These are phyloP conservation scores for Coecobrya sp. DNA, from an alignment of 2,888 invertebrate species.

Conservation along the genomic window DNA sequence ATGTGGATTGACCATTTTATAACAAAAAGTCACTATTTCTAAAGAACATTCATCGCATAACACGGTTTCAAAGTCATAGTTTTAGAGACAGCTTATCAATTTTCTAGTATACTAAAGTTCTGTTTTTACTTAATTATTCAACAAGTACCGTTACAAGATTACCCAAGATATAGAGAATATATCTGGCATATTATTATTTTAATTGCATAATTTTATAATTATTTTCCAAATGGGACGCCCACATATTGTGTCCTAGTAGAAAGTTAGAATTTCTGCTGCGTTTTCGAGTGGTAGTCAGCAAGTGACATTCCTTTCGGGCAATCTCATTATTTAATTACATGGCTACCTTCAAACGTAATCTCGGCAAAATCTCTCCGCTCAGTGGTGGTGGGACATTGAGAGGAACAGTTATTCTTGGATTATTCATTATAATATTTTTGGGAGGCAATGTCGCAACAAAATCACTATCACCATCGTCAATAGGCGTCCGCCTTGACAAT, in stretches of 20 bases:
- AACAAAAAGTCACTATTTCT: background rate
- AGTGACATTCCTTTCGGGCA: background rate
- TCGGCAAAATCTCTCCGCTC: conserved; percentile 1
- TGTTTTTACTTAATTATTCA: too few species aligned
- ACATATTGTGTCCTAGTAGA: background rate
- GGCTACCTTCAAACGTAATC: conserved; percentile 28
- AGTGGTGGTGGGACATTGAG: background rate
- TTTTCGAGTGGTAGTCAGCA: background rate
- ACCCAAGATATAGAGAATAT: too few species aligned
- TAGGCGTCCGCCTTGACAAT: background rate
- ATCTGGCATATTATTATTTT: too few species aligned
- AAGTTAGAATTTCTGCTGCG: background rate
- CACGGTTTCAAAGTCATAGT: background rate
- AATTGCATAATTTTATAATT: background rate
- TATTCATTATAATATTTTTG: background rate
- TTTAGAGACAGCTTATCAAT: too few species aligned
- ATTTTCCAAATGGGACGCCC: background rate
- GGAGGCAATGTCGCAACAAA: background rate
- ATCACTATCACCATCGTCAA: background rate
- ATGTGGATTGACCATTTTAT: background rate
- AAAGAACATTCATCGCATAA: background rate
- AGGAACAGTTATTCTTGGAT: background rate
- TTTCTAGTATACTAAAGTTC: too few species aligned
- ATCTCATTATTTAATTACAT: background rate
- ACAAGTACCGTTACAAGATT: too few species aligned